These are phyloP conservation scores for Notarius quadriscutis DNA, from an alignment of 2,113 vertebrate species.

Conservation along the genomic window DNA sequence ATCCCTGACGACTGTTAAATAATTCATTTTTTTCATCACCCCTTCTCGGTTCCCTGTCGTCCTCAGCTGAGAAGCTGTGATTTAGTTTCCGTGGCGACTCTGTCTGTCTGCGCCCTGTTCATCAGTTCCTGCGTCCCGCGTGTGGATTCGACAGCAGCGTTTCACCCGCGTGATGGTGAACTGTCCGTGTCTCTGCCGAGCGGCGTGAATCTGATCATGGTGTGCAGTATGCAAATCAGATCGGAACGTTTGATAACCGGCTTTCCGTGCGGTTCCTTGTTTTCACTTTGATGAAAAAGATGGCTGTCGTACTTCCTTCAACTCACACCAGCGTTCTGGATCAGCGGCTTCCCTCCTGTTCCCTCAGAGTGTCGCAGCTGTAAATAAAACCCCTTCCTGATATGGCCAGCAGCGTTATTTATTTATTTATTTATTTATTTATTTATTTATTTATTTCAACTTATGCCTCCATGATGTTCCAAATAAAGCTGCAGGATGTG, in stretches of 20 bases:
- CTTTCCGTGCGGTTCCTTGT: neutral
- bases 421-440: no score
- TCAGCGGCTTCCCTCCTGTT: neutral
- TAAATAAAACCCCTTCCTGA: neutral
- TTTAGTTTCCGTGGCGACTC: neutral
- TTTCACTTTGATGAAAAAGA: neutral
- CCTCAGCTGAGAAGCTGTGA: neutral
- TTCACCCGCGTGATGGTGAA: neutral
- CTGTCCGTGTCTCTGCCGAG: neutral
- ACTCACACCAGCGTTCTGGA: neutral
- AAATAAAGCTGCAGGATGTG: neutral
- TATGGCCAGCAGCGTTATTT: neutral
- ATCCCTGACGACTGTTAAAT: neutral
- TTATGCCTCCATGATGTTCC: neutral
- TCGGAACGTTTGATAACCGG: neutral
- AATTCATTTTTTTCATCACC: neutral
- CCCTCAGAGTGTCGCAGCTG: neutral
- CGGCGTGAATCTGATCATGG: neutral
- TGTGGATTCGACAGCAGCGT: neutral
- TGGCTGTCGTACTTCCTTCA: neutral
- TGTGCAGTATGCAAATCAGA: neutral
- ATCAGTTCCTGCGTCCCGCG: neutral
- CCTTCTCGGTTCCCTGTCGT: neutral
- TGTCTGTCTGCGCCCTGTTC: neutral
- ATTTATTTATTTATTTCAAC: neutral